Evolutionary conservation across 1,140 invertebrate genomes (phyloP), one percentile per base, ranked within the genome.

Genomic region (Littorina saxatilis): DNA sequence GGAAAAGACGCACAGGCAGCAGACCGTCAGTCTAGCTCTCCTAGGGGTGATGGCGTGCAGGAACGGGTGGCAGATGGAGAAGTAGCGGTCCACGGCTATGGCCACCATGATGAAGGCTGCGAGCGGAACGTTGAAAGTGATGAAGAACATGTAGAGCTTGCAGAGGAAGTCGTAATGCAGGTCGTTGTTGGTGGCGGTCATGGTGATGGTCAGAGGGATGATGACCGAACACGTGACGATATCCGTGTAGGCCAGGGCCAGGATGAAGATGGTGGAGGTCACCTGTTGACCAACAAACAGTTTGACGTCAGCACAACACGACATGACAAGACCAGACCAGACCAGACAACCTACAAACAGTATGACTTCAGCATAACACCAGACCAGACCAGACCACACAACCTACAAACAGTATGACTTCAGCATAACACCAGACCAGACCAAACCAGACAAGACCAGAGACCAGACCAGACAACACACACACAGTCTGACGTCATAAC

Each of bases 41-140:
- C 78, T 72, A 5, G 87, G 84, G 35, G 91, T 91, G 61, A 92
- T 84, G 4, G 86, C 82, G 40, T 90, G 88, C 20, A 87, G 84
- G 83, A 90, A 91, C 37, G 91, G 91, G 72, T 90, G 88, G 77
- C 92, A 92, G 39, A 92, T 92, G 77, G 91, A 91, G 66, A 92
- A 88, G 81, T 91, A 92, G 74, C 91, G 84, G 84, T 92, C 91
- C 72, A 91, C 88, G 7, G 91, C 91, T n/a, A 92, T 92, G 35
- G 90, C 89, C 15, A 91, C 89, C 91, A 92, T 92, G 50, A 92
- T 89, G 73, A 92, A 89, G 15, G 90, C 87, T 23, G 90, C 90
- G 83, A 91, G 91, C 0, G 90, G 91, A 0, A 92, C 87, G 47
- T 88, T 91, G 23, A 87, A 90, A 1, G 89, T 91, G 43, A 90